phyloP scores from a whole-genome alignment of 2,888 invertebrate species.

The Acanthosepion lycidas region DNA sequence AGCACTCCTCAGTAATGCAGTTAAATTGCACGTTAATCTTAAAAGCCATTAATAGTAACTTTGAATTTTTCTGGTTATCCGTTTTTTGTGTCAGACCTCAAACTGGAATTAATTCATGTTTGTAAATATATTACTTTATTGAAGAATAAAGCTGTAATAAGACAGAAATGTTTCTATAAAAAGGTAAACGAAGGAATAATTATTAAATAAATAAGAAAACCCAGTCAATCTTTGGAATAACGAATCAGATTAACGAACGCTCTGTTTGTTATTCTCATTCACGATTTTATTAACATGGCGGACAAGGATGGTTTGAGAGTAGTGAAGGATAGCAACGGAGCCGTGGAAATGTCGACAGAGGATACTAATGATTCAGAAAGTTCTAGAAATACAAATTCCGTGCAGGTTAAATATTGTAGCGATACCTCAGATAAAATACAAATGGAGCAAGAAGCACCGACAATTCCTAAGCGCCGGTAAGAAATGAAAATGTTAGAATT shows the following conservation, averaged over 20 bases:
- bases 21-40: no score
- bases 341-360: not conserved
- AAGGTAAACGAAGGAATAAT: no score
- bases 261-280: not conserved
- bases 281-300: not conserved
- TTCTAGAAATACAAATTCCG: not conserved
- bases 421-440: conserved; percentile 49
- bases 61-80: no score
- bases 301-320: conserved; percentile 12
- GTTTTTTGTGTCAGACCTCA: no score
- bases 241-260: not conserved
- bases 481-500: not conserved
- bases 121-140: no score
- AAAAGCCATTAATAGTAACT: no score
- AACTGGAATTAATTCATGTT: no score
- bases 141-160: no score
- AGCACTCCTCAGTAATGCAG: no score
- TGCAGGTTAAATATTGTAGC: conserved; percentile 36
- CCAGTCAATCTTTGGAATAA: not conserved
- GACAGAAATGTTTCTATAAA: no score
- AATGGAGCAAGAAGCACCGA: conserved; percentile 65
- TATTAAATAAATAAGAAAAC: no score
- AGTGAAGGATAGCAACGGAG: not conserved
- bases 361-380: not conserved
- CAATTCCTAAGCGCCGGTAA: conserved; percentile 70